Conservation (phyloP, 92 coral and sea anemone species). For the Anthopleura xanthogrammica region DNA sequence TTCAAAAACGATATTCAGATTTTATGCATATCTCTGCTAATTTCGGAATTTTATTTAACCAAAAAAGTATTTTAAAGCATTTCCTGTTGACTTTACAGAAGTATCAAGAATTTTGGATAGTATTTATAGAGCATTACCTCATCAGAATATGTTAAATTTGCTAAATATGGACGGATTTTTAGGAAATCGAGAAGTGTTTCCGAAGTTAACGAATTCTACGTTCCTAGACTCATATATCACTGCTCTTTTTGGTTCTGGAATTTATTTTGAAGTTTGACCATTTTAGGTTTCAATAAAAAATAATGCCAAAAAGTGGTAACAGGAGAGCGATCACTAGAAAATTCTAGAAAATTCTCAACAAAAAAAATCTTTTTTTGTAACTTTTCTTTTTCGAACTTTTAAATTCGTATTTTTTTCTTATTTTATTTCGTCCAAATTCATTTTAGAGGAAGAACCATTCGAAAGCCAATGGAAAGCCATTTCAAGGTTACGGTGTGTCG, state of each 20-base stretch:
- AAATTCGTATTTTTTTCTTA: too few species aligned
- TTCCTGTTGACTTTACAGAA: background rate
- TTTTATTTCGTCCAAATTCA: too few species aligned
- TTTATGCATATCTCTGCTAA: background rate
- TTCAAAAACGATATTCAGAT: background rate
- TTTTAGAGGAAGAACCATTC: too few species aligned
- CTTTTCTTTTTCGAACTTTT: too few species aligned
- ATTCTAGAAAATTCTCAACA: too few species aligned
- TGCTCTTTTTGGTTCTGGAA: background rate
- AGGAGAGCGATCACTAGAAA: too few species aligned
- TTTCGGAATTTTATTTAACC: background rate
- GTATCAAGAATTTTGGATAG: background rate
- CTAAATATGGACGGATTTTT: background rate
- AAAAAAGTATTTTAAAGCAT: background rate
- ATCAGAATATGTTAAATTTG: background rate
- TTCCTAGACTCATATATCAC: background rate
- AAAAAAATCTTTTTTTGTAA: too few species aligned
- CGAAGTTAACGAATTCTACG: background rate
- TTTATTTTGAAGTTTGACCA: background rate
- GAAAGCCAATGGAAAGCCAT: background rate
- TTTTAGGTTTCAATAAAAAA: background rate
- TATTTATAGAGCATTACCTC: background rate
- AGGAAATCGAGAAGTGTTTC: background rate
- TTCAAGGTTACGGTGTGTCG: background rate
- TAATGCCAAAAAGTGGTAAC: too few species aligned